Base-by-base conservation (phyloP, 2,113 vertebrate species). In the Helogale parvula region DNA sequence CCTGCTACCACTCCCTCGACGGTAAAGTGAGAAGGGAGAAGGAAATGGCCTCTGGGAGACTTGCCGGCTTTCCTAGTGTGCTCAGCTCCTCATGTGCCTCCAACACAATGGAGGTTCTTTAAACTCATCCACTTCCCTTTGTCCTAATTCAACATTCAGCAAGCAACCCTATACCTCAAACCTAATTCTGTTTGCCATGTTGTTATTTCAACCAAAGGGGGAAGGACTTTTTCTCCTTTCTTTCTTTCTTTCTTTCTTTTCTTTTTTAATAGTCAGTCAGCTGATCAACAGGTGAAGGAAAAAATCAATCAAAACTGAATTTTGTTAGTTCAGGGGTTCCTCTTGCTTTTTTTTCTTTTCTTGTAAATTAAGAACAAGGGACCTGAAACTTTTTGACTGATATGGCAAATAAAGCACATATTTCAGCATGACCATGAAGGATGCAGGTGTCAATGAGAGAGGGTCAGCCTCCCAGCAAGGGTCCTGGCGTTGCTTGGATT, bases 51-150 rank as follows among this genome's bases (percentile, higher is more conserved):
- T 45, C 27, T 35, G 33, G 65, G 52, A 79, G 3, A 23, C 35
- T 47, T 35, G 19, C 11, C 31, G 1, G 0, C 29, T 33, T 13
- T 14, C 2, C 16, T 17, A 16, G n/a, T 41, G 14, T 0, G 7
- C 7, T 4, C 25, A 33, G 14, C 50, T 77, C 6, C 6, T n/a
- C 83, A 13, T n/a, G 13, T 60, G 19, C 5, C 47, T 65, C 45
- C 25, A 11, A 17, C 5, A 4, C 7, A 45, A 4, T 16, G 79
- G 52, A 86, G 2, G 27, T 86, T 27, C 52, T 85, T 69, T 21
- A 35, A 79, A 35, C 66, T 9, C 45, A 33, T 52, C 45, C 74
- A 27, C 52, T 79, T 50, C 27, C 6, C 27, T 79, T 60, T 14
- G 33, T 5, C 27, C 45, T 31, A 33, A 65, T 31, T 68, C 65